Conservation (phyloP, 2,888 invertebrate species). For the Carterocephalus palaemon region DNA sequence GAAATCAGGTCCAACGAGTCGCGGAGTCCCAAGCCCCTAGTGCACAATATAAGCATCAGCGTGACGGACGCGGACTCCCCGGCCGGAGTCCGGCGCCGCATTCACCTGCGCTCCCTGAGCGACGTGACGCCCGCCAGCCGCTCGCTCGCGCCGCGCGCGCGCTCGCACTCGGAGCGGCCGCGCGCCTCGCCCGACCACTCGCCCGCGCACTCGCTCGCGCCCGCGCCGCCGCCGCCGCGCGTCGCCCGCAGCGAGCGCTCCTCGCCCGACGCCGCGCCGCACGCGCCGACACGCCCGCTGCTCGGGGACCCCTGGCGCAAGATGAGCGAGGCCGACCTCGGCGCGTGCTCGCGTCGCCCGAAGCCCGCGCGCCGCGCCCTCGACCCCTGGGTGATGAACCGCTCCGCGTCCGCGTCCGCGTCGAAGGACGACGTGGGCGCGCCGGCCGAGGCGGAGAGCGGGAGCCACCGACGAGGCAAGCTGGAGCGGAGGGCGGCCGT, state of each 20-base stretch:
- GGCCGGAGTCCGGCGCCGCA: constrained; percentile 56
- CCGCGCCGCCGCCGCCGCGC: constrained; percentile 35
- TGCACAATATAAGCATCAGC: constrained; percentile 65
- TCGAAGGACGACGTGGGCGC: constrained; percentile 16
- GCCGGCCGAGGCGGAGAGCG: constrained; percentile 27
- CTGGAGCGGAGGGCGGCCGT: constrained; percentile 49
- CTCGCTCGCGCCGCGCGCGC: constrained; percentile 56
- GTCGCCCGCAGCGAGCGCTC: constrained; percentile 54
- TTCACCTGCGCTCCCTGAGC: constrained; percentile 69
- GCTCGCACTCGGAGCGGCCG: constrained; percentile 66
- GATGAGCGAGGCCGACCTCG: constrained; percentile 51
- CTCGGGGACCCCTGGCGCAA: constrained; percentile 38
- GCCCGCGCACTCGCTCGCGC: constrained; percentile 40
- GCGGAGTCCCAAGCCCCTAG: constrained; percentile 39
- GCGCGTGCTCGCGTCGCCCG: constrained; percentile 32
- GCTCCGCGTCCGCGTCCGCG: constrained; percentile 39
- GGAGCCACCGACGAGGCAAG: constrained; percentile 43
- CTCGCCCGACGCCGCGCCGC: constrained; percentile 54
- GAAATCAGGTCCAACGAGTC: constrained; percentile 33
- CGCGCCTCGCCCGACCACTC: constrained; percentile 47
- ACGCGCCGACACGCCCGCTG: constrained; percentile 40
- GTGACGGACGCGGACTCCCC: constrained; percentile 69
- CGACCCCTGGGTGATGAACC: constrained; percentile 31
- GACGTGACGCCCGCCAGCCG: constrained; percentile 68
- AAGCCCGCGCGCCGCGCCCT: constrained; percentile 33